Percentiles rank a stretch among this genome's conserved stretches.
Evolutionary conservation across 2,797 vertebrate genomes (phyloP).

Genomic region (Tangara arthus): DNA sequence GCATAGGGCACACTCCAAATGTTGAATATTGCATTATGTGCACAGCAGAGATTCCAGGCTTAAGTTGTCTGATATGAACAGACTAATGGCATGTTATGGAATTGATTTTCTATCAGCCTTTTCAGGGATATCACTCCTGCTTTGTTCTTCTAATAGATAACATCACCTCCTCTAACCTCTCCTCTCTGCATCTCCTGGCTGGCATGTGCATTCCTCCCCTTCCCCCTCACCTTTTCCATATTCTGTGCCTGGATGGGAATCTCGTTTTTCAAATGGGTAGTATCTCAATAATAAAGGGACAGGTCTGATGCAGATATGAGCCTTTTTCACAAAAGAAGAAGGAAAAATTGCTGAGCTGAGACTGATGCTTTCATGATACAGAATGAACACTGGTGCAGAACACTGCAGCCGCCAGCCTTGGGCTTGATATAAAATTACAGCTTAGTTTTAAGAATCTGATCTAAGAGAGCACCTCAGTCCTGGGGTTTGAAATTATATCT

Average conservation of each 20-base stretch:
- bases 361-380: neutral
- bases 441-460: neutral
- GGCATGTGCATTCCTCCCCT: neutral
- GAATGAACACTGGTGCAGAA: neutral
- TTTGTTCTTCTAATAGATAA: conserved; percentile 57
- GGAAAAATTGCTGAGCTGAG: neutral
- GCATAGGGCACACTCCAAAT: neutral
- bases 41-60: conserved; percentile 13
- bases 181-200: neutral
- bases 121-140: conserved; percentile 32
- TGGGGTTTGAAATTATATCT: neutral
- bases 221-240: neutral
- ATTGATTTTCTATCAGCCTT: conserved; percentile 50
- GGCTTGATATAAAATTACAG: neutral
- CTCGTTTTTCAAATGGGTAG: neutral
- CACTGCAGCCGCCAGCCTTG: neutral
- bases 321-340: neutral
- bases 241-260: neutral
- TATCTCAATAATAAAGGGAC: neutral
- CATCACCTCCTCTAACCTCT: conserved; percentile 17
- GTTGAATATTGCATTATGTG: conserved; percentile 3
- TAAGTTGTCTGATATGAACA: conserved; percentile 38
- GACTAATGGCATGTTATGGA: conserved; percentile 28
- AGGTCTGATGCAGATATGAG: neutral
- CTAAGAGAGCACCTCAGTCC: neutral